Evolutionary conservation across 2,888 invertebrate genomes (phyloP).

Genomic region (Cataglyphis livida): DNA sequence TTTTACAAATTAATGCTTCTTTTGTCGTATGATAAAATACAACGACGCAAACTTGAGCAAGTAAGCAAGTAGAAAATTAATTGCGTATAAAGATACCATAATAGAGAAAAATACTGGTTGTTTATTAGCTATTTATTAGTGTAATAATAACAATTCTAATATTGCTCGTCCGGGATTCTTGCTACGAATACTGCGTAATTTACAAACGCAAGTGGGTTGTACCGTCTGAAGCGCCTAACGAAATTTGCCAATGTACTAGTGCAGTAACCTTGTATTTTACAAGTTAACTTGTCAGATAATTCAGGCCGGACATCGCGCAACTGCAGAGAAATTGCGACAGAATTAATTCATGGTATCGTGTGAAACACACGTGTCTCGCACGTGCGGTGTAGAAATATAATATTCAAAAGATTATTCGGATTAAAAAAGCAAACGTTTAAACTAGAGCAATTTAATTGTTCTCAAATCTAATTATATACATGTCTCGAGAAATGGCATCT

Average conservation of each 20-base stretch:
- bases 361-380: conserved; percentile 8
- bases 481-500: background rate
- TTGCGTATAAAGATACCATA: conserved; percentile 18
- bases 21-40: background rate
- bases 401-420: background rate
- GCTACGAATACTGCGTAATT: conserved; percentile 81
- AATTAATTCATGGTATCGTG: conserved; percentile 12
- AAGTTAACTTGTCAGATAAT: conserved; percentile 15
- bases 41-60: background rate
- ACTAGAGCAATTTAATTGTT: background rate
- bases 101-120: conserved; percentile 67
- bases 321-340: conserved; percentile 1
- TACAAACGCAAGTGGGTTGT: conserved; percentile 77
- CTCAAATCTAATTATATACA: background rate
- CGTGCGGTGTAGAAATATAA: background rate
- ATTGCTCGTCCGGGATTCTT: conserved; percentile 82
- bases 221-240: conserved; percentile 68
- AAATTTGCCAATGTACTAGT: conserved; percentile 64
- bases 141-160: conserved; percentile 81
- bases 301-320: background rate
- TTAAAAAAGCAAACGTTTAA: background rate
- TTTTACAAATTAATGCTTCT: background rate
- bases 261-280: conserved; percentile 39
- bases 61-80: conserved; percentile 18
- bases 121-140: conserved; percentile 58